These are phyloP conservation scores for Betta splendens DNA, from an alignment of 2,797 vertebrate species.

Conservation along the genomic window DNA sequence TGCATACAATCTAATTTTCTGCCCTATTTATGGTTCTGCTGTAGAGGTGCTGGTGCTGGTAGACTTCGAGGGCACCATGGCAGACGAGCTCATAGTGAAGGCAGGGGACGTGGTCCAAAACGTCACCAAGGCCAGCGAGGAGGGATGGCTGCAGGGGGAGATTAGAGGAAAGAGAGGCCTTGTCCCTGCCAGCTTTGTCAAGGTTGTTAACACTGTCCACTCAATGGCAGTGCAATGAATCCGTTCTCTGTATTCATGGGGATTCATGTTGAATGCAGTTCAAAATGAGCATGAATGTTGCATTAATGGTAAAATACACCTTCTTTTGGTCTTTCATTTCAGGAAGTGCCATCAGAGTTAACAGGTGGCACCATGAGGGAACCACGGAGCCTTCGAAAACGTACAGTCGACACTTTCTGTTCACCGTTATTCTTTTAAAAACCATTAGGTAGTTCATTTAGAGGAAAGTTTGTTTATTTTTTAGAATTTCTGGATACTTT, in stretches of 20 bases:
- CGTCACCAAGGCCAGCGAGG: constrained; percentile 74
- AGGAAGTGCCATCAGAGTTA: constrained; percentile 82
- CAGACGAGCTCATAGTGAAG: constrained; percentile 81
- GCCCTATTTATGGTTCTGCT: constrained; percentile 49
- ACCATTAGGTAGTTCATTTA: background rate
- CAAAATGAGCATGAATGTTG: no score
- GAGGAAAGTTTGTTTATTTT: no score
- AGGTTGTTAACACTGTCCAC: constrained; percentile 72
- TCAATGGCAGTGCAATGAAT: background rate
- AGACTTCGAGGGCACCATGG: constrained; percentile 81
- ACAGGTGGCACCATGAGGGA: constrained; percentile 75
- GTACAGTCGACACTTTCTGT: constrained; percentile 52
- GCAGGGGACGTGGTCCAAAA: constrained; percentile 85
- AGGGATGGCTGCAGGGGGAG: constrained; percentile 88
- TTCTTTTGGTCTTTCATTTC: constrained; percentile 14
- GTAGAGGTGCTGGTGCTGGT: constrained; percentile 87
- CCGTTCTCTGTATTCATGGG: background rate
- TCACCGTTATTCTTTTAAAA: background rate
- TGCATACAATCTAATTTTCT: constrained; percentile 57
- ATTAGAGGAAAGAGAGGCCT: constrained; percentile 81
- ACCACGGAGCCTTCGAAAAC: constrained; percentile 80
- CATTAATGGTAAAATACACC: constrained; percentile 1
- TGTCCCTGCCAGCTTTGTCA: constrained; percentile 84
- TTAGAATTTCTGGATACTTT: background rate
- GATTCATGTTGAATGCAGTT: background rate